Evolutionary conservation across 1,140 invertebrate species (phyloP), one percentile per base, ranked within the genome.

Genomic region (Carposina sasakii): DNA sequence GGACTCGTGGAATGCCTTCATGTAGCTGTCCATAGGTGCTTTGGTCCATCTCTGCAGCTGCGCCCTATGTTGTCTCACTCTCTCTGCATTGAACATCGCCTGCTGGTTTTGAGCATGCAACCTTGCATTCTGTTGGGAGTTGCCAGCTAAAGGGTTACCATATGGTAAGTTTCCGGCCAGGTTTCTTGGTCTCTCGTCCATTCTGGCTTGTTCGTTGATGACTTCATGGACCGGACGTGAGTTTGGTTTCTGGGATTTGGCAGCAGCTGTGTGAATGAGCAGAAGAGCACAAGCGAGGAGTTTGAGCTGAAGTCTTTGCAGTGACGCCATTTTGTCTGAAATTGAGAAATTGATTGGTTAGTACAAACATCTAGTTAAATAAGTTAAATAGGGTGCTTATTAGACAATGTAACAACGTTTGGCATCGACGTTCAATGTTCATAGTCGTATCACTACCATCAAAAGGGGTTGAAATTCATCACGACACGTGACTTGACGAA

Each of bases 71-170:
- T 84, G 81, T 33, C 81, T 60, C 10, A 78, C 46, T 52, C 63
- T 69, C 54, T 81, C 77, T 3, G 81, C 81, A 34, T 81, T 75
- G 48, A 84, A 84, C 81, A 84, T 84, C 0, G 81, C 81, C 69
- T 84, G 81, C 46, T 84, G 81, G 23, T 81, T 76, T 42, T 71
- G 66, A 1, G 70, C 71, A 26, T 84, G 71, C n/a, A 75, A 15
- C 56, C 68, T 75, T 0, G 74, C 75, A 48, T 79, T 79, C 48
- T 76, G 69, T 49, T 64, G 59, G 0, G 75, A 73, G 45, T 81
- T 78, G 0, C 76, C 77, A 33, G 73, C 77, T 43, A 84, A 47
- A 3, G 81, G 81, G 23, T 84, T 84, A 0, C 72, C 76, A 34
- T 79, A 84, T n/a, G 76, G 73, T 21, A 79, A 28, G 20, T 46